Conservation (phyloP, 2,113 vertebrate genomes). For the Chrysemys picta region DNA sequence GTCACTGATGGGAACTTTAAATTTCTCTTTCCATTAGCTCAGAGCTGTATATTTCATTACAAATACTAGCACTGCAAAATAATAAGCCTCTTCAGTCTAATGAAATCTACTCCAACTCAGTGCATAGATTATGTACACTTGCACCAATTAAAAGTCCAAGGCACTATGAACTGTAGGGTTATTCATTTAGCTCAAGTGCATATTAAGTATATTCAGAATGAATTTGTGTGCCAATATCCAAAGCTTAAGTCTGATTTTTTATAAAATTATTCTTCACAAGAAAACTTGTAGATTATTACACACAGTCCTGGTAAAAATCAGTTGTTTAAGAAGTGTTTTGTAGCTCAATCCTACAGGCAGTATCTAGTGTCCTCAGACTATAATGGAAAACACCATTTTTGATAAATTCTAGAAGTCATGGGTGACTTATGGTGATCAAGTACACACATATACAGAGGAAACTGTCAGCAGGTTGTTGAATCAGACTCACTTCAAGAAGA, state of each 20-base stretch:
- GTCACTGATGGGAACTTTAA: background rate
- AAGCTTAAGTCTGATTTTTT: background rate
- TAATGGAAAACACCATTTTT: background rate
- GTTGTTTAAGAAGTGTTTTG: background rate
- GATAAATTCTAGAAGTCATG: background rate
- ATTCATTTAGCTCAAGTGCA: background rate
- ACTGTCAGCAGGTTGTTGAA: background rate
- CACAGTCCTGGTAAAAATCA: background rate
- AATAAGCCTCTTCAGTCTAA: fast-evolving
- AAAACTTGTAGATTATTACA: fast-evolving
- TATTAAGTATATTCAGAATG: background rate
- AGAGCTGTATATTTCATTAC: background rate
- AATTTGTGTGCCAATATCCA: fast-evolving
- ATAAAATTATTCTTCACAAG: background rate
- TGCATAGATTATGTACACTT: background rate
- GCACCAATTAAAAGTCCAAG: background rate
- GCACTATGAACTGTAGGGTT: background rate
- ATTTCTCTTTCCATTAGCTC: background rate
- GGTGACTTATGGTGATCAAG: background rate
- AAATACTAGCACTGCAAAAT: background rate
- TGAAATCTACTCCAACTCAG: background rate
- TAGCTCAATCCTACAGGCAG: background rate
- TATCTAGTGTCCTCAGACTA: fast-evolving
- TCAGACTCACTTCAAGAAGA: conserved; percentile 82
- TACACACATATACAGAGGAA: too few species aligned